Base-by-base conservation (phyloP, 2,888 invertebrate genomes). In the Lottia gigantea region DNA sequence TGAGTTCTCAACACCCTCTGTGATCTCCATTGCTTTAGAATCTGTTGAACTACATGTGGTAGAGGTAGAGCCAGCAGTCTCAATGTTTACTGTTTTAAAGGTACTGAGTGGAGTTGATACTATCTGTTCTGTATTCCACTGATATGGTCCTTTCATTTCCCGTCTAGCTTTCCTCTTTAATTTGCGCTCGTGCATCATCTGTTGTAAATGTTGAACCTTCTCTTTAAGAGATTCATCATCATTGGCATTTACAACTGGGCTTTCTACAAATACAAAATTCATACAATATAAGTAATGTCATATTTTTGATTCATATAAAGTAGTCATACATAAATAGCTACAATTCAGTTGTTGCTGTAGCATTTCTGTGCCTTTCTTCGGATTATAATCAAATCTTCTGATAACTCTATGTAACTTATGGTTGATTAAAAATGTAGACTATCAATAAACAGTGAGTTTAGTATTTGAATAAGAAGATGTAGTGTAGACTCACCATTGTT, bases 161-260 rank as follows among this genome's bases (percentile, higher is more conserved):
- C 96, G 92, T 74, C 95, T 91, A 77, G 95, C 91, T 80, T 90
- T 89, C 64, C 92, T 88, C 62, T 90, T 89, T 55, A 90, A 93
- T 76, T 95, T 93, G 82, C 95, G 92, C 88, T 96, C 95, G 81
- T 95, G 95, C 95, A 97, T 94, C 71, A 96, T 95, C 78, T 95
- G 91, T 78, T 95, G 93, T 68, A 96, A 90, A 78, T 95, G 94
- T 85, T 95, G 94, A 88, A 96, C 92, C 89, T 96, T 96, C 80
- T 94, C 93, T 83, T 94, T 93, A 11, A 94, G 94, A 81, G 94
- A 94, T 79, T 92, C 92, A 86, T 94, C 94, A 78, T 94, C 63
- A 45, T 11, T 25, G 68, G 14, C 25, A 31, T 23, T 62, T 23
- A 26, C 66, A 55, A 49, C 62, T 46, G 15, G 72, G 64, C 15